A percentile compares a stretch with the other conserved stretches of the same genome.
Evolutionary conservation across 2,113 vertebrate species (phyloP).

Genomic region (Erythrolamprus reginae): DNA sequence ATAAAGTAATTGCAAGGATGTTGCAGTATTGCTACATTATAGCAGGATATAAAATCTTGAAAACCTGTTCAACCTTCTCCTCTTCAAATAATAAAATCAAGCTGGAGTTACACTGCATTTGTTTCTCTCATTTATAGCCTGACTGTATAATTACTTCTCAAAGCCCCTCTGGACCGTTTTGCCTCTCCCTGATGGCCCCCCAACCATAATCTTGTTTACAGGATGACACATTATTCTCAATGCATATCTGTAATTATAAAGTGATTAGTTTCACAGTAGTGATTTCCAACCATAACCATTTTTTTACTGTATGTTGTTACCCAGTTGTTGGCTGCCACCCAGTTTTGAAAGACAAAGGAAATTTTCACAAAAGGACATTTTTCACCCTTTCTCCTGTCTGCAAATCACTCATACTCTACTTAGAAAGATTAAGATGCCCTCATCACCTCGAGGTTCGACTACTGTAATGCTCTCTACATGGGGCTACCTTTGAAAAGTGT

Average conservation of each 20-base stretch:
- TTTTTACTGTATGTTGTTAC: accelerated
- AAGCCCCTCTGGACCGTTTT: neutral
- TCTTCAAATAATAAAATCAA: neutral
- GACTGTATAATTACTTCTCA: neutral
- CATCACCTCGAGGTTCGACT: too few relatives aligned
- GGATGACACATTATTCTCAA: neutral
- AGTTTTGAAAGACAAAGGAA: neutral
- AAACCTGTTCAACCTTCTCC: neutral
- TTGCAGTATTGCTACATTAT: neutral
- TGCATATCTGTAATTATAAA: neutral
- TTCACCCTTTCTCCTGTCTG: neutral
- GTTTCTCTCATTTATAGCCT: neutral
- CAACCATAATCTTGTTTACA: neutral
- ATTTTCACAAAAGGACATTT: neutral
- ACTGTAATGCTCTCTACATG: too few relatives aligned
- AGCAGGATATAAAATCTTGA: neutral
- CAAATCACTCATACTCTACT: neutral
- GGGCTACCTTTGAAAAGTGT: too few relatives aligned
- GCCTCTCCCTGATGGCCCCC: neutral
- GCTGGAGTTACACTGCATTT: neutral
- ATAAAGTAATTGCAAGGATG: neutral
- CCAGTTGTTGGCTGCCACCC: neutral
- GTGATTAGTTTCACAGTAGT: neutral
- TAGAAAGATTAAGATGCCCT: neutral
- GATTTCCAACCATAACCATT: neutral